These are phyloP conservation scores for Myocastor coypus DNA, from an alignment of 2,113 vertebrate genomes.

Conservation along the genomic window DNA sequence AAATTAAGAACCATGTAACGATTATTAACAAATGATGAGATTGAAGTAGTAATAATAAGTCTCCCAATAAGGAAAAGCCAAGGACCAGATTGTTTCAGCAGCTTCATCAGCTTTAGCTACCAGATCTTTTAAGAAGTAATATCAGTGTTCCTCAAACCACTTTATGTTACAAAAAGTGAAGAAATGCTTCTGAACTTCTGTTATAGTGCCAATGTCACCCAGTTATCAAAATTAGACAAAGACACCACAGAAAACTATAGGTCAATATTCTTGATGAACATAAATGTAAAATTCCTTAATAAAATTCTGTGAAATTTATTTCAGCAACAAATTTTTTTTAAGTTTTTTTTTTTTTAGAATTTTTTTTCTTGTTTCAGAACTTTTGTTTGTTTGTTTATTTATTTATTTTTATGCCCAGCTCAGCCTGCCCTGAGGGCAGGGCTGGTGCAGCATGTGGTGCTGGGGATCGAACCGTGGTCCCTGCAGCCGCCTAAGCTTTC, in stretches of 20 bases:
- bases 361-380: too few relatives aligned
- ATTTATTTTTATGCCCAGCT: too few relatives aligned
- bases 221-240: not conserved
- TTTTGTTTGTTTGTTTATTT: too few relatives aligned
- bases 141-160: not conserved
- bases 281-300: not conserved
- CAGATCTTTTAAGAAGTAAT: not conserved
- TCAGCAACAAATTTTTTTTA: not conserved
- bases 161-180: not conserved
- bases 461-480: too few relatives aligned
- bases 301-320: not conserved
- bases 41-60: not conserved
- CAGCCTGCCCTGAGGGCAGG: too few relatives aligned
- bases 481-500: too few relatives aligned
- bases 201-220: not conserved
- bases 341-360: too few relatives aligned
- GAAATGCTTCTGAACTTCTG: not conserved
- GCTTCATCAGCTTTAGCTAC: not conserved
- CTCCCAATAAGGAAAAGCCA: not conserved
- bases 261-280: not conserved
- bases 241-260: not conserved
- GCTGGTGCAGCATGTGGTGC: too few relatives aligned
- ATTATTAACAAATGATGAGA: not conserved
- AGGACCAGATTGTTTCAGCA: not conserved
- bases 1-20: not conserved